A percentile compares a stretch with the other conserved stretches of the same genome.
phyloP scores from a whole-genome alignment of 53 echinoderm and acorn worm species.

The Echinometra lucunter region DNA sequence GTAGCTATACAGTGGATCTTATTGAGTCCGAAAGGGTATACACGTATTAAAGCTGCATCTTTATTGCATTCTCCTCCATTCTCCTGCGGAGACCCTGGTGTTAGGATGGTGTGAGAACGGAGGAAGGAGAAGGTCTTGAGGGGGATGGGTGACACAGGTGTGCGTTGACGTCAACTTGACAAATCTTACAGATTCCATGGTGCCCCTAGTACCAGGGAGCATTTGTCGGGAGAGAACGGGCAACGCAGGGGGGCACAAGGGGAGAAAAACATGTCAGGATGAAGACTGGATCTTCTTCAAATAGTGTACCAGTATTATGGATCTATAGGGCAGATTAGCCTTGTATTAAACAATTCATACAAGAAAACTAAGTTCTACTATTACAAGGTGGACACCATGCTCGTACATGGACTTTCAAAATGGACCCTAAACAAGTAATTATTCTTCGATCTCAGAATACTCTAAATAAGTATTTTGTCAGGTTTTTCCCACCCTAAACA shows the following conservation, averaged over 20 bases:
- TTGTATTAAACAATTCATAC: not conserved
- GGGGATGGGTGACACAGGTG: constrained; percentile 13
- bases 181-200: not conserved
- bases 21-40: too few species aligned
- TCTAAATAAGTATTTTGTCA: too few species aligned
- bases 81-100: not conserved
- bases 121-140: not conserved
- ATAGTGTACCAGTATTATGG: not conserved
- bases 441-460: too few species aligned
- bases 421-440: too few species aligned
- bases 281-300: too few species aligned
- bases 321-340: not conserved
- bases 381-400: too few species aligned
- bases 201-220: not conserved
- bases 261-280: too few species aligned
- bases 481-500: too few species aligned
- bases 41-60: constrained; percentile 38
- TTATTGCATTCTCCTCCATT: constrained; percentile 1
- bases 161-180: not conserved
- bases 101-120: not conserved
- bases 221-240: not conserved
- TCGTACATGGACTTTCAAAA: too few species aligned
- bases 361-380: too few species aligned
- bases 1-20: too few species aligned
- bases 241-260: not conserved